phyloP scores from a whole-genome alignment of 2,888 invertebrate species.

The Pycnomerus fuliginosus region DNA sequence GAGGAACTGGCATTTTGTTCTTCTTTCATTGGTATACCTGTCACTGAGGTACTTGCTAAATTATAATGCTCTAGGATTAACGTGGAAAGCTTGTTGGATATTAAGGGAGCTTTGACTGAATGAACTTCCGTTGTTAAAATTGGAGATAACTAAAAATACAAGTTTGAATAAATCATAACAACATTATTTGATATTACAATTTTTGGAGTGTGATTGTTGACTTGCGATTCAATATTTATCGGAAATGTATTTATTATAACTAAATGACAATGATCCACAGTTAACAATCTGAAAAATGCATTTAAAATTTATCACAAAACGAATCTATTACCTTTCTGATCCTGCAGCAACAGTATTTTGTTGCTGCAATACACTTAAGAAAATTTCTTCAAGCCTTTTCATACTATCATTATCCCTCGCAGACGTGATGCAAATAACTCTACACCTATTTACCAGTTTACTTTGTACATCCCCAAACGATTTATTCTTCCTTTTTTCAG shows the following conservation, averaged over 20 bases:
- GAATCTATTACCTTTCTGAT: slow-evolving; percentile 53
- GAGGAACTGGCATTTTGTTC: slow-evolving; percentile 98
- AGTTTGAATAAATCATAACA: background rate
- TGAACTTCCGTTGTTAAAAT: slow-evolving; percentile 78
- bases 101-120: slow-evolving; percentile 71
- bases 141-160: slow-evolving; percentile 62
- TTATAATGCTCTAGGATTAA: slow-evolving; percentile 84
- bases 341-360: slow-evolving; percentile 72
- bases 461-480: slow-evolving; percentile 51
- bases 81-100: slow-evolving; percentile 73
- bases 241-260: slow-evolving; percentile 89
- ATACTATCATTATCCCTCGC: slow-evolving; percentile 85
- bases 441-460: slow-evolving; percentile 61
- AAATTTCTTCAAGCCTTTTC: slow-evolving; percentile 83
- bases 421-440: slow-evolving; percentile 89
- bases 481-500: slow-evolving; percentile 55
- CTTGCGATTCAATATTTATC: slow-evolving; percentile 73
- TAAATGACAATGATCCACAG: slow-evolving; percentile 85
- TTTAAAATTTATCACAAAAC: slow-evolving; percentile 8
- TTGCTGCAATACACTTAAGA: slow-evolving; percentile 75
- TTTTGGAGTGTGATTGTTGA: slow-evolving; percentile 69
- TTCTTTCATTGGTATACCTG: slow-evolving; percentile 97
- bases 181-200: too few species aligned
- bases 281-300: slow-evolving; percentile 60
- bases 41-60: slow-evolving; percentile 93